Conservation (phyloP, 2,888 invertebrate genomes). For the Andrena praecox region DNA sequence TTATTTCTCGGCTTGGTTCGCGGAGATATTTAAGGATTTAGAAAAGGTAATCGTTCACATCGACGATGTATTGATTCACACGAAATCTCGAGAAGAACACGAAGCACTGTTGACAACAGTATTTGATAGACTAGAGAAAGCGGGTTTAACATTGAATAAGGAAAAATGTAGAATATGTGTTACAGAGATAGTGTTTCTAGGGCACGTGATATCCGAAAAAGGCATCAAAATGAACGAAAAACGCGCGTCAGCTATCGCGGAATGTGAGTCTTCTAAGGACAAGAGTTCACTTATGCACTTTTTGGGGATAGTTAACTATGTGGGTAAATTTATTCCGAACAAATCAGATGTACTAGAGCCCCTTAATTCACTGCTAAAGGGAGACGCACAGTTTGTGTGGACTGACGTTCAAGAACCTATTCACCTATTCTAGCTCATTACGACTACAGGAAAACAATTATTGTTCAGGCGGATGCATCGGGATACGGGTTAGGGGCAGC, state of each 20-base stretch:
- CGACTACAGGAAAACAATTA: background rate
- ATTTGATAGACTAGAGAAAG: background rate
- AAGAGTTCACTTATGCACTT: background rate
- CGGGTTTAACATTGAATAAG: constrained; percentile 3
- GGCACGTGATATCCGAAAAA: background rate
- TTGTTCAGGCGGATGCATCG: constrained; percentile 3
- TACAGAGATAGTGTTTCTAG: background rate
- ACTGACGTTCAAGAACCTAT: background rate
- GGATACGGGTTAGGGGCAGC: background rate
- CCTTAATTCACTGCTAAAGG: background rate
- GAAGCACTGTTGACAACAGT: background rate
- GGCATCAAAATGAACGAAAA: background rate
- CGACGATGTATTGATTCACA: constrained; percentile 2
- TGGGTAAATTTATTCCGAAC: background rate
- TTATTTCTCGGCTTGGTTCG: constrained; percentile 37
- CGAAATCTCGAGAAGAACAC: background rate
- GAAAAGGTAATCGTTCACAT: background rate
- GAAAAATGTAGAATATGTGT: constrained; percentile 3
- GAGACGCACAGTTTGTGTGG: background rate
- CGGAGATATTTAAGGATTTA: constrained; percentile 56
- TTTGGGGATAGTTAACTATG: background rate
- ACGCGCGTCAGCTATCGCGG: background rate
- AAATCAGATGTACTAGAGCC: background rate
- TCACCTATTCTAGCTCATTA: background rate
- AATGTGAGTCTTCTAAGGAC: background rate